Percentiles rank a stretch among this genome's conserved stretches.
Conservation (phyloP, 1,140 invertebrate genomes). For the Lineus longissimus region DNA sequence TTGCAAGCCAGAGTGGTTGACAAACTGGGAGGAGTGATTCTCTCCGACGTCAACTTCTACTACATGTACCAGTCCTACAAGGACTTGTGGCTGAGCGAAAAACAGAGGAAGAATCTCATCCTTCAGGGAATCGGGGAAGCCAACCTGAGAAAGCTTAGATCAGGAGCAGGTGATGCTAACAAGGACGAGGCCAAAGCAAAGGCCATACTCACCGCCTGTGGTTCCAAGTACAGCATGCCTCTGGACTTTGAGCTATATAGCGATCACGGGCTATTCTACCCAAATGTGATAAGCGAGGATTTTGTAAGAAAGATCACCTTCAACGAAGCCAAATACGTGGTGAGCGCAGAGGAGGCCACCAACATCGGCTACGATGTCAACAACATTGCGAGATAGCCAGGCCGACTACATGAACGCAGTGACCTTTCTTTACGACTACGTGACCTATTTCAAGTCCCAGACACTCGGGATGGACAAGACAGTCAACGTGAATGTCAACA, state of each 20-base stretch:
- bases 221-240: slow-evolving; percentile 7
- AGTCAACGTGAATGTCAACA: slow-evolving; percentile 24
- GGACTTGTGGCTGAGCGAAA: slow-evolving; percentile 10
- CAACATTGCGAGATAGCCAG: slow-evolving; percentile 18
- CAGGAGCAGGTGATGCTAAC: background rate
- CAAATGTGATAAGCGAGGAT: slow-evolving; percentile 13
- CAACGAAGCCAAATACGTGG: slow-evolving; percentile 13
- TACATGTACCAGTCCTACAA: slow-evolving; percentile 10
- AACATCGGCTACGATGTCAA: slow-evolving; percentile 11
- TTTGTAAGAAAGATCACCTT: slow-evolving; percentile 17
- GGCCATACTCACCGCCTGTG: slow-evolving; percentile 4
- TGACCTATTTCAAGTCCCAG: slow-evolving; percentile 13
- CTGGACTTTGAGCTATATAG: slow-evolving; percentile 19
- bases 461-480: slow-evolving; percentile 14
- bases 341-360: slow-evolving; percentile 6
- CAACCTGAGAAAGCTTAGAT: slow-evolving; percentile 9
- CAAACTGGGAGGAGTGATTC: slow-evolving; percentile 16
- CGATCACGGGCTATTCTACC: slow-evolving; percentile 20
- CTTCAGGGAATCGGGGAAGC: slow-evolving; percentile 17
- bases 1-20: slow-evolving; percentile 18
- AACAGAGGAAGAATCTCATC: slow-evolving; percentile 11
- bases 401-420: background rate
- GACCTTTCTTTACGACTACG: slow-evolving; percentile 9
- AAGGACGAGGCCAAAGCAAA: background rate
- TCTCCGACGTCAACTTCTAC: slow-evolving; percentile 15